A percentile compares a stretch with the other conserved stretches of the same genome.
Conservation (phyloP, 2,888 invertebrate species). For the Danaus chrysippus region DNA sequence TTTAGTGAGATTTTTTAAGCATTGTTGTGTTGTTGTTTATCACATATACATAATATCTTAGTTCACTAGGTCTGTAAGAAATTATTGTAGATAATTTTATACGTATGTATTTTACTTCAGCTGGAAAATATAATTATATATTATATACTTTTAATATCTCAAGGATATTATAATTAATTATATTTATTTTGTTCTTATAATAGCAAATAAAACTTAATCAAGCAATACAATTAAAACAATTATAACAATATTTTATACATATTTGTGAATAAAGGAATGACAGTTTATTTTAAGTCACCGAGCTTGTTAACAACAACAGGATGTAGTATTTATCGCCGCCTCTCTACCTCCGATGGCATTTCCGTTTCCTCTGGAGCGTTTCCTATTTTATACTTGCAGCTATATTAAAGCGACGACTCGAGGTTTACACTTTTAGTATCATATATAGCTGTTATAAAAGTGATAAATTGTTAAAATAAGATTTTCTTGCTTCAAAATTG, state of each 20-base stretch:
- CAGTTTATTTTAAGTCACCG: conserved; percentile 29
- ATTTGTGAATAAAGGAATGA: conserved; percentile 17
- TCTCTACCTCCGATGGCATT: conserved; percentile 36
- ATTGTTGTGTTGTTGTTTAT: too few relatives aligned
- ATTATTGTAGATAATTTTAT: too few relatives aligned
- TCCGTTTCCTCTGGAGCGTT: conserved; percentile 32
- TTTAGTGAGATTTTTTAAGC: too few relatives aligned
- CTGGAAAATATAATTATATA: too few relatives aligned
- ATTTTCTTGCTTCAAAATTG: background rate
- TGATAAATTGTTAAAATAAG: background rate
- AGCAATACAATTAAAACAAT: background rate
- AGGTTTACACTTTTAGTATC: conserved; percentile 6
- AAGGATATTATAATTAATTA: too few relatives aligned
- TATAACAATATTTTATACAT: background rate
- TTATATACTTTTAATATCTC: background rate
- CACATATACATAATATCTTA: too few relatives aligned
- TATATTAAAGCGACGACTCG: conserved; percentile 17
- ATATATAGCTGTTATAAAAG: background rate
- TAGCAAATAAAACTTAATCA: background rate
- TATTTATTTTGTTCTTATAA: too few relatives aligned
- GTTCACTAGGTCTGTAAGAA: too few relatives aligned
- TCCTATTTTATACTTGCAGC: conserved; percentile 21
- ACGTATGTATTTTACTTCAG: too few relatives aligned
- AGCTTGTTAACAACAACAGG: conserved; percentile 36
- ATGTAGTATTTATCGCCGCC: conserved; percentile 43